Base-by-base conservation (phyloP, 2,113 vertebrate species). In the Dasyurus viverrinus region DNA sequence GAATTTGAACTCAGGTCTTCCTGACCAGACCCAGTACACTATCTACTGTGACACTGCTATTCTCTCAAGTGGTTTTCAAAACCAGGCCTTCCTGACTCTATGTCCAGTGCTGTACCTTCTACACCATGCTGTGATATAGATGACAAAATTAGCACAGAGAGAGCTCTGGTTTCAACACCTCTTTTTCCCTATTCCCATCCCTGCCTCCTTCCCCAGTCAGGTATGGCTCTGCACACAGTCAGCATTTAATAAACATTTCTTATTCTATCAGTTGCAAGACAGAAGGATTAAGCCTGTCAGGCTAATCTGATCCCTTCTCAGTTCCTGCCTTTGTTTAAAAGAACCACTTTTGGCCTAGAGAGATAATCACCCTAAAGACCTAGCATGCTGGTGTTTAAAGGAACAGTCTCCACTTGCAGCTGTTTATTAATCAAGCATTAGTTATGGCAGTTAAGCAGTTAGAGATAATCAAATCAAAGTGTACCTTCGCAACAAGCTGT, bases 391-490 rank as follows among this genome's bases (percentile, higher is more conserved):
- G 57, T 89, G 91, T 96, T 98, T 97, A 95, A 97, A 97, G 97
- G 89, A 92, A 93, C 90, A 94, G 93, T 93, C 95, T 42, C n/a
- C n/a, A 24, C 5, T 93, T 36, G 96, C 93, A 96, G 92, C 94
- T 97, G 94, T 94, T 97, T 98, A 98, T 98, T 98, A 98, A 98
- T 98, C 97, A 96, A 93, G 96, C 92, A 98, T 98, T 98, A 98
- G 97, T 97, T 98, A 98, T 95, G 92, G 98, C 94, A 97, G 97
- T 98, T 98, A 98, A 98, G 97, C 95, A 97, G 97, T 98, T 98
- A 98, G 96, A 98, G 98, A 97, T 98, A 98, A 98, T 98, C 98
- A 98, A 98, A 98, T 98, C 96, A 94, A 98, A 98, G 98, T 98
- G 97, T 97, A 96, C 92, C 98, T 98, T 97, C 93, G 97, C 96